Evolutionary conservation across 2,797 vertebrate genomes (phyloP).

Genomic region (Clarias platycephalus): DNA sequence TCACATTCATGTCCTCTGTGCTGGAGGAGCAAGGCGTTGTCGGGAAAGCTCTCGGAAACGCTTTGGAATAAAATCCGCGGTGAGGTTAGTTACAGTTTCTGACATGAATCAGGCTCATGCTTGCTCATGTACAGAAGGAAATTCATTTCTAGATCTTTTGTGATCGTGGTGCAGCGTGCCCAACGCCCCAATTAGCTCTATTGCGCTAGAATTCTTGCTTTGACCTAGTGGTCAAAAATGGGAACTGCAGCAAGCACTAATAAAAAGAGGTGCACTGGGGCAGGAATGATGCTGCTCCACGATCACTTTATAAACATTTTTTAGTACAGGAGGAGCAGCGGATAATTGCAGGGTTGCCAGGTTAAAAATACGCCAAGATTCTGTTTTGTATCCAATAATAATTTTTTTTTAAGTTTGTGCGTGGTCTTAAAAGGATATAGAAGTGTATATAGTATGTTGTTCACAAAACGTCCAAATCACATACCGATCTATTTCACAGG

Average conservation of each 20-base stretch:
- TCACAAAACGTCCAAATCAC: no score
- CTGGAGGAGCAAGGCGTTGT: slow-evolving; percentile 8
- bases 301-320: neutral
- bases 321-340: neutral
- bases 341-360: neutral
- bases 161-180: no score
- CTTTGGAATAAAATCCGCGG: slow-evolving; percentile 55
- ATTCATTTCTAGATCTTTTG: neutral
- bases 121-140: slow-evolving; percentile 18
- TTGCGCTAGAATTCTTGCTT: neutral
- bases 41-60: slow-evolving; percentile 10
- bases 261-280: neutral
- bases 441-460: no score
- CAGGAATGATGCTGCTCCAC: neutral
- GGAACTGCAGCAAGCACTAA: neutral
- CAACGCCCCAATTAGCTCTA: no score
- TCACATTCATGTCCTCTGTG: neutral
- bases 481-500: no score
- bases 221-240: neutral
- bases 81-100: slow-evolving; percentile 35
- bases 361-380: neutral
- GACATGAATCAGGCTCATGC: slow-evolving; percentile 40
- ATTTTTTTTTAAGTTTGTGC: no score
- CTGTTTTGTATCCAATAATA: neutral
- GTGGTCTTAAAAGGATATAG: no score